Evolutionary conservation across 2,888 invertebrate species (phyloP).

Genomic region (Celastrina argiolus): DNA sequence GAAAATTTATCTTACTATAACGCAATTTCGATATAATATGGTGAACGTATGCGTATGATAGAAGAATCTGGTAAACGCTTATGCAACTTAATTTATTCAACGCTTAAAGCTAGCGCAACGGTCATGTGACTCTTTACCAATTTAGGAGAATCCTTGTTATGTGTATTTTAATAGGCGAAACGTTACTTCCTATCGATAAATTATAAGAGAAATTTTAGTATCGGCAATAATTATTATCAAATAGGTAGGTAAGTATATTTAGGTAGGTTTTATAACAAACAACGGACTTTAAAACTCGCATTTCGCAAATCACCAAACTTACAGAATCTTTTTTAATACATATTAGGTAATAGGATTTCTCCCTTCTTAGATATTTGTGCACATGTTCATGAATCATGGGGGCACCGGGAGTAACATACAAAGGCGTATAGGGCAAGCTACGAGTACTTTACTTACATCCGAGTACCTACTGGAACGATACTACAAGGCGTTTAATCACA

Average conservation of each 20-base stretch:
- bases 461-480: no score
- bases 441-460: no score
- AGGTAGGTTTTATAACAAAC: no score
- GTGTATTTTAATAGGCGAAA: not conserved
- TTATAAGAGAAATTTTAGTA: not conserved
- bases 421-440: no score
- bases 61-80: slow-evolving; percentile 10
- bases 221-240: not conserved
- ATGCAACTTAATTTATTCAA: slow-evolving; percentile 13
- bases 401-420: no score
- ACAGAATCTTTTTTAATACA: no score
- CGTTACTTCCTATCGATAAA: slow-evolving; percentile 3
- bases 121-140: slow-evolving; percentile 15
- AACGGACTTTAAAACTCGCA: not conserved
- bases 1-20: not conserved
- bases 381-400: no score
- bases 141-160: slow-evolving; percentile 12
- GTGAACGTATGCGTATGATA: slow-evolving; percentile 7
- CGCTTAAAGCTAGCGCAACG: not conserved
- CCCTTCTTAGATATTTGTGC: no score
- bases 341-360: no score
- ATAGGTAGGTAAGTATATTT: no score
- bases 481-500: no score
- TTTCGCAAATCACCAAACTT: no score
- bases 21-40: not conserved